Conservation (phyloP, 1,140 invertebrate species). For the Bombus sylvicola region DNA sequence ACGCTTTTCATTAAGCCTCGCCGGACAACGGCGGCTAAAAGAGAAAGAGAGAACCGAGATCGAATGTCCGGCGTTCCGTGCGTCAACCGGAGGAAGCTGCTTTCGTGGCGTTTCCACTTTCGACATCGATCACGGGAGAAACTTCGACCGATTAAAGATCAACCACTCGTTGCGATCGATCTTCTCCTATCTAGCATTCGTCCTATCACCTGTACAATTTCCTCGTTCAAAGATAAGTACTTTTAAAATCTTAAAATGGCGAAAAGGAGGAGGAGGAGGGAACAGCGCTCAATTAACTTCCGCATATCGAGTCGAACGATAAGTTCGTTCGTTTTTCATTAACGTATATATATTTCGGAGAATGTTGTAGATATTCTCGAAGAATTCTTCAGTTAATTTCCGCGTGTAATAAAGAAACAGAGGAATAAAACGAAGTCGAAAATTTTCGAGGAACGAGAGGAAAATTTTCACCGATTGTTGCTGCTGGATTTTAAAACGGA, state of each 20-base stretch:
- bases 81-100: slow-evolving; percentile 22
- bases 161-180: neutral
- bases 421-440: neutral
- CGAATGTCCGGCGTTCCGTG: slow-evolving; percentile 48
- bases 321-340: no score
- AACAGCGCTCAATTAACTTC: no score
- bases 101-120: neutral
- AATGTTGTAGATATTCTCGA: no score
- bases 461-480: no score
- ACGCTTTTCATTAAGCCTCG: slow-evolving; percentile 77
- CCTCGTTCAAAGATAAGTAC: neutral
- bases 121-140: no score
- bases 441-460: neutral
- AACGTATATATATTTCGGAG: no score
- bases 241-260: no score
- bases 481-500: neutral
- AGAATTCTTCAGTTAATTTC: no score
- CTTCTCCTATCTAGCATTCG: no score
- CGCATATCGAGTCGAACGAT: no score
- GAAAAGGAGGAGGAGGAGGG: no score
- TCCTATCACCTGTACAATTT: neutral
- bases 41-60: slow-evolving; percentile 8
- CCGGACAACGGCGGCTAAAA: slow-evolving; percentile 41
- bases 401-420: neutral
- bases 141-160: neutral